These are phyloP conservation scores for Sphaerodactylus townsendi DNA, from an alignment of 2,113 vertebrate species.

Conservation along the genomic window DNA sequence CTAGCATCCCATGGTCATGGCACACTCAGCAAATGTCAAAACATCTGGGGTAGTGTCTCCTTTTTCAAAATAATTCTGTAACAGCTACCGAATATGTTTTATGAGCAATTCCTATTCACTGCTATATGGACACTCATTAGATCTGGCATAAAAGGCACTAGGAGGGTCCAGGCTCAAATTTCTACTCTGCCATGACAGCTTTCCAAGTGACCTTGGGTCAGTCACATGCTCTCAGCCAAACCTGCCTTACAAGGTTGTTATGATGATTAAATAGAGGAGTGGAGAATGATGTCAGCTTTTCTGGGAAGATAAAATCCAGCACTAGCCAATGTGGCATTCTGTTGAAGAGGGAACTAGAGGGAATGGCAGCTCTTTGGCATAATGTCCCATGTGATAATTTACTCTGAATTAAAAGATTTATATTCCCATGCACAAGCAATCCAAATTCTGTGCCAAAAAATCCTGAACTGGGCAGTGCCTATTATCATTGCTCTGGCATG, in stretches of 20 bases:
- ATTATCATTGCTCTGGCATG: not conserved
- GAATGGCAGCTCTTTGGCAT: not conserved
- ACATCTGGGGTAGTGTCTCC: too few relatives aligned
- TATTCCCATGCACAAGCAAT: not conserved
- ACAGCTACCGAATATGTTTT: not conserved
- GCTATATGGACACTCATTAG: not conserved
- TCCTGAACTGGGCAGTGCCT: not conserved
- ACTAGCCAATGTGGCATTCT: not conserved
- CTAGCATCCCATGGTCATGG: not conserved
- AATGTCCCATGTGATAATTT: not conserved
- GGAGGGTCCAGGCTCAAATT: not conserved
- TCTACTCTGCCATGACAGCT: too few relatives aligned
- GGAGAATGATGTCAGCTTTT: too few relatives aligned
- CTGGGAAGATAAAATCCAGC: too few relatives aligned
- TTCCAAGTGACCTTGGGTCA: too few relatives aligned
- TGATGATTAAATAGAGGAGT: too few relatives aligned
- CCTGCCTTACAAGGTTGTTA: too few relatives aligned
- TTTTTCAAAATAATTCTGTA: not conserved
- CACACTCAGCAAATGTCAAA: not conserved
- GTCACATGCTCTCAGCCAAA: too few relatives aligned
- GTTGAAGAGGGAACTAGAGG: not conserved
- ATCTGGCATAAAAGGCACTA: not conserved
- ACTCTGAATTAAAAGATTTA: too few relatives aligned
- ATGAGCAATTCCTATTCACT: not conserved
- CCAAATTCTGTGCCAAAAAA: not conserved